Evolutionary conservation across 2,888 invertebrate species (phyloP).

Genomic region (Lochmaea capreae): DNA sequence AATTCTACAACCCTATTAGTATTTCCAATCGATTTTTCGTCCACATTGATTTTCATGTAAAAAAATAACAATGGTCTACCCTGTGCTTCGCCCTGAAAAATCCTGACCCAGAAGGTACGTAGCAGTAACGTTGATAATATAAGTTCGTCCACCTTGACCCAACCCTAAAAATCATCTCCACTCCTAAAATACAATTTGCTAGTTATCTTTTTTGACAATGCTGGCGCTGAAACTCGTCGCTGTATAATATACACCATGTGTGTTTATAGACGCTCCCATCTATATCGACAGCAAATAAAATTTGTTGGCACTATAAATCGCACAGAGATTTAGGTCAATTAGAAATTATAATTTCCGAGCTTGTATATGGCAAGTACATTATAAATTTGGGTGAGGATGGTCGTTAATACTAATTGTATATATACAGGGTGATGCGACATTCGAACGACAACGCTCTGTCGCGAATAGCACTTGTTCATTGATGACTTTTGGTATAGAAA

Average conservation of each 20-base stretch:
- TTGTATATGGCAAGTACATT: not conserved
- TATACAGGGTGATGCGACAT: not conserved
- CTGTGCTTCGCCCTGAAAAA: not conserved
- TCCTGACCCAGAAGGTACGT: constrained; percentile 27
- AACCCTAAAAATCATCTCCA: constrained; percentile 41
- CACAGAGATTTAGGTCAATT: constrained; percentile 3
- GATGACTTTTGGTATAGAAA: too few relatives aligned
- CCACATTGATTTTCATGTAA: not conserved
- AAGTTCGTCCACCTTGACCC: constrained; percentile 43
- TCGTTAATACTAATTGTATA: not conserved
- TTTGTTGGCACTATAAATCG: not conserved
- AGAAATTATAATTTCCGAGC: constrained; percentile 2
- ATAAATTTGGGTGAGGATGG: not conserved
- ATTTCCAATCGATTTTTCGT: not conserved
- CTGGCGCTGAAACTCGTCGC: constrained; percentile 8
- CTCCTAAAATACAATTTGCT: constrained; percentile 39
- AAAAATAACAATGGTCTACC: not conserved
- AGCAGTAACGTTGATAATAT: constrained; percentile 9
- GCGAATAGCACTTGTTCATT: too few relatives aligned
- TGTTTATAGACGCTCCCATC: constrained; percentile 17
- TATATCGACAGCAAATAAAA: not conserved
- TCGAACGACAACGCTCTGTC: not conserved
- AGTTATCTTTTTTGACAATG: constrained; percentile 17
- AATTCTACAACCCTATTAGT: too few relatives aligned
- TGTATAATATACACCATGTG: not conserved